phyloP scores from a whole-genome alignment of 2,888 invertebrate genomes.

The Lamellibrachia satsuma region DNA sequence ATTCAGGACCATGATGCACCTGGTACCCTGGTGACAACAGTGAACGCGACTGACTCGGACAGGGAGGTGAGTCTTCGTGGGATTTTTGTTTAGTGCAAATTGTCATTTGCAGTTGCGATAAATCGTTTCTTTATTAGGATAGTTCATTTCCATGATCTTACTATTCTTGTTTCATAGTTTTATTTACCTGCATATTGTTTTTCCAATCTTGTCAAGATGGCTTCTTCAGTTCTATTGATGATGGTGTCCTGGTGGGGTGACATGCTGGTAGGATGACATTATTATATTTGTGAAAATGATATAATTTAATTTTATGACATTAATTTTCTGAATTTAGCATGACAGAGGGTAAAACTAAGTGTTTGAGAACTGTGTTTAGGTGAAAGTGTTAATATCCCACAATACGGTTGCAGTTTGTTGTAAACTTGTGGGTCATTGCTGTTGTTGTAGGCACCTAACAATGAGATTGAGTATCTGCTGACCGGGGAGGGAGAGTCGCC shows the following conservation, averaged over 20 bases:
- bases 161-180: no score
- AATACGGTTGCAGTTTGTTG: neutral
- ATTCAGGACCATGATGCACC: constrained; percentile 49
- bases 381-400: no score
- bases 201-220: no score
- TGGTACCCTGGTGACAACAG: constrained; percentile 45
- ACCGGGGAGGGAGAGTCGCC: constrained; percentile 43
- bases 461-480: constrained; percentile 38
- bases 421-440: neutral
- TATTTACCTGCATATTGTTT: no score
- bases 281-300: neutral
- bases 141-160: no score
- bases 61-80: constrained; percentile 40
- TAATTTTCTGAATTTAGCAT: neutral
- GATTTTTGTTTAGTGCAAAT: neutral
- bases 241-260: no score
- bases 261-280: no score
- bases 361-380: neutral
- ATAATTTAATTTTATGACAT: neutral
- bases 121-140: no score
- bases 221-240: no score
- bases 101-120: neutral
- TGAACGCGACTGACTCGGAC: constrained; percentile 53
- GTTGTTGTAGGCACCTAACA: constrained; percentile 45
- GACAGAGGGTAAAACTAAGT: neutral